These are phyloP conservation scores for Heliconius eleuchia DNA, from an alignment of 1,140 invertebrate genomes.

Conservation along the genomic window DNA sequence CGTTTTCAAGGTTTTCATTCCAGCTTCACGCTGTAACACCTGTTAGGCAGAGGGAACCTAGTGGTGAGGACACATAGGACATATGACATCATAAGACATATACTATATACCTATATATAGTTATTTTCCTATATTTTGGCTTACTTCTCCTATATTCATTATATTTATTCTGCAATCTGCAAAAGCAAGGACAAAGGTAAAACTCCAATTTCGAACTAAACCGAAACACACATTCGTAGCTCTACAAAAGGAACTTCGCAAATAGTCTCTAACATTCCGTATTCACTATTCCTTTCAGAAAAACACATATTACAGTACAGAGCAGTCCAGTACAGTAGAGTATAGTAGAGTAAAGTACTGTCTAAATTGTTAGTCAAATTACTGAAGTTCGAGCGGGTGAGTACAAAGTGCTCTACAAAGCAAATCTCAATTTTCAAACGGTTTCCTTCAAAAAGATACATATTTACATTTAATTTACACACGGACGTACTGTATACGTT, in stretches of 20 bases:
- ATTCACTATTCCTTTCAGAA: constrained; percentile 14
- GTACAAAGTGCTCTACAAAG: background rate
- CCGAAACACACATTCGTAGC: background rate
- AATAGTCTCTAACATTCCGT: background rate
- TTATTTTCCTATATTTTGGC: too few species aligned
- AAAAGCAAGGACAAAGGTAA: background rate
- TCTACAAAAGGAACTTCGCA: constrained; percentile 6
- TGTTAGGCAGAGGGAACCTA: too few species aligned
- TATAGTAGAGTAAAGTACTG: background rate
- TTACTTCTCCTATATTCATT: background rate
- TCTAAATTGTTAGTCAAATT: constrained; percentile 13
- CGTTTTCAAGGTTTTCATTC: too few species aligned
- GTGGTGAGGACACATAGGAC: too few species aligned
- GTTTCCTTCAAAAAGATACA: constrained; percentile 29
- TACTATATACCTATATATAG: too few species aligned
- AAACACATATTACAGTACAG: constrained; percentile 3
- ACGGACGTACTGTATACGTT: constrained; percentile 22
- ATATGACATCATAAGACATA: too few species aligned
- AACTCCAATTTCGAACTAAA: background rate
- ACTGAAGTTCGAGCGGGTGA: background rate
- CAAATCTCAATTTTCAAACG: constrained; percentile 26
- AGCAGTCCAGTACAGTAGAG: background rate
- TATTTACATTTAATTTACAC: constrained; percentile 36
- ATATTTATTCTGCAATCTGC: background rate
- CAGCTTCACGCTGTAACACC: too few species aligned